Evolutionary conservation across 1,140 invertebrate species (phyloP), one percentile per base, ranked within the genome.

Genomic region (Cataglyphis hispanica): DNA sequence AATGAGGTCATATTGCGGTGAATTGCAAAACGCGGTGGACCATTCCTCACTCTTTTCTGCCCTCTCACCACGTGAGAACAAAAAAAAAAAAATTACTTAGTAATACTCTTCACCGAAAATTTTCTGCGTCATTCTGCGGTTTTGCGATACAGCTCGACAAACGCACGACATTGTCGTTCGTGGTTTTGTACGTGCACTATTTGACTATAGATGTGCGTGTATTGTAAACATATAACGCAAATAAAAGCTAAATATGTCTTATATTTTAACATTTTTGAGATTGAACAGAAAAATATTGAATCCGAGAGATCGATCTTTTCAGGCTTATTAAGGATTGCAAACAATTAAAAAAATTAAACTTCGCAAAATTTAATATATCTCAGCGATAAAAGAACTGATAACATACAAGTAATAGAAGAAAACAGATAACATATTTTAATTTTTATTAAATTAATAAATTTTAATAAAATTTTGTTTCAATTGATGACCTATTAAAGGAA

Each of bases 81-180:
- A 56, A 84, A 66, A 81, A 86, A 67, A 85, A 90, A 91, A 91
- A 91, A 91, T 91, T 91, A 91, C 86, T 91, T 91, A 91, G 90
- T 89, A 91, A 85, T 90, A 88, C 84, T 78, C 84, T 70, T 87
- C 78, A 67, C 87, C 85, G 78, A 85, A 91, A 91, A 90, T 90
- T 77, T 90, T 70, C 78, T 58, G 60, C 84, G 72, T 84, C 70
- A 84, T 16, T 58, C 80, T 91, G 91, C 85, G 91, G 91, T 91
- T 91, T 91, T 90, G 88, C 78, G 89, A 88, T 87, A 56, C 70
- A 31, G 25, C 66, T 56, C 66, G 64, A 81, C 64, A 81, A 81
- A 70, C 22, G 76, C 22, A 50, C 64, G 77, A 46, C 50, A 81
- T 22, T 34, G n/a, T 64, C 61, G 16, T 53, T 81, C 77, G 78